Evolutionary conservation across 1,140 invertebrate species (phyloP).

Genomic region (Diorhabda elongata): DNA sequence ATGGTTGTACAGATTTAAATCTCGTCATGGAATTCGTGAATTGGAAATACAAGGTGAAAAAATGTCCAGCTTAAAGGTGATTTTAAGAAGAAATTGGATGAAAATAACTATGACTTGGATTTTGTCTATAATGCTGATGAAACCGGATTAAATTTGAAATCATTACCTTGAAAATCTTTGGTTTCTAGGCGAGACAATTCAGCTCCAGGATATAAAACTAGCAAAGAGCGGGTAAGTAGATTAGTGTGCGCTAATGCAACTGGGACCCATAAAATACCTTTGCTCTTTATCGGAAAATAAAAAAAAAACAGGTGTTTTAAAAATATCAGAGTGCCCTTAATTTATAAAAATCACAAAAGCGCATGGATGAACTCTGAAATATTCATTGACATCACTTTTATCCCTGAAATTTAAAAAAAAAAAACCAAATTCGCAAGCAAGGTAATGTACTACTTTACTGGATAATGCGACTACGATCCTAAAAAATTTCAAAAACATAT

Average conservation of each 20-base stretch:
- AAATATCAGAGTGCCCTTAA: constrained; percentile 34
- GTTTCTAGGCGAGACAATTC: constrained; percentile 12
- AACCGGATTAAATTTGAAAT: constrained; percentile 19
- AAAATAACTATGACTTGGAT: background rate
- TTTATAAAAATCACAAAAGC: constrained; percentile 36
- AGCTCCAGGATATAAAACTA: background rate
- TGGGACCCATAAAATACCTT: constrained; percentile 18
- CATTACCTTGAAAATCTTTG: constrained; percentile 12
- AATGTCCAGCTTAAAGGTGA: no score
- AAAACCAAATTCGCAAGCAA: no score
- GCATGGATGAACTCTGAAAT: constrained; percentile 5
- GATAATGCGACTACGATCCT: no score
- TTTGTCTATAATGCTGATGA: constrained; percentile 21
- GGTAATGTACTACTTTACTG: no score
- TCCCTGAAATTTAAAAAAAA: no score
- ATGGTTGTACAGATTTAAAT: no score
- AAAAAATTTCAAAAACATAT: no score
- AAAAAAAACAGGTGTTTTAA: constrained; percentile 34
- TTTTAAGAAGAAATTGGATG: no score
- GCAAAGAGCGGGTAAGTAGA: constrained; percentile 17
- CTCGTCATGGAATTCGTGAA: no score
- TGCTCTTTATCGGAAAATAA: constrained; percentile 34
- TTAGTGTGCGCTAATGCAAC: constrained; percentile 13
- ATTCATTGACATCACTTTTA: no score
- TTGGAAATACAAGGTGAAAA: no score